phyloP scores from a whole-genome alignment of 2,797 vertebrate species.

The Orestias chungarensis region DNA sequence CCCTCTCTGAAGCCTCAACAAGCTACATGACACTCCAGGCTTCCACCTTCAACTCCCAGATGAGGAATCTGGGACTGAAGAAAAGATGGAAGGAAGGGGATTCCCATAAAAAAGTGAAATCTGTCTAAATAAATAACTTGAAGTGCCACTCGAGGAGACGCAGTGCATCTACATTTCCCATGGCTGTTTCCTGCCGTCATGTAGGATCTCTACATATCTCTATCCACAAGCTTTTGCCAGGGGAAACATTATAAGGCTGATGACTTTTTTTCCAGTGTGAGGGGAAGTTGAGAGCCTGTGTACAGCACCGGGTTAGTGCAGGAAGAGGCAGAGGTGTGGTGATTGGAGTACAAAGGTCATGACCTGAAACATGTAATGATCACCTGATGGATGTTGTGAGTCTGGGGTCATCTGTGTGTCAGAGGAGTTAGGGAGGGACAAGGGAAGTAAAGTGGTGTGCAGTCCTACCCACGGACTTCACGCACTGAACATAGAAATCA shows the following conservation, averaged over 20 bases:
- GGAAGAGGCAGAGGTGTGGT: constrained; percentile 65
- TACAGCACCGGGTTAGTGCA: constrained; percentile 40
- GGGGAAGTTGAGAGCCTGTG: constrained; percentile 49
- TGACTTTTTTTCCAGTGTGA: constrained; percentile 31
- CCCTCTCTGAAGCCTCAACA: constrained; percentile 66
- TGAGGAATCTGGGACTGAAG: constrained; percentile 47
- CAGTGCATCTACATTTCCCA: constrained; percentile 74
- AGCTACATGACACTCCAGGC: constrained; percentile 67
- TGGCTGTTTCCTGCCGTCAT: constrained; percentile 71
- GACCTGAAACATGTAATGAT: constrained; percentile 78
- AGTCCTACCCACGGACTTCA: constrained; percentile 2
- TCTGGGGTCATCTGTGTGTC: constrained; percentile 73
- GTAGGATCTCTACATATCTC: constrained; percentile 63
- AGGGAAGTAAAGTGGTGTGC: constrained; percentile 14
- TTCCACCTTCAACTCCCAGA: constrained; percentile 51
- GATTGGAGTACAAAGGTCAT: constrained; percentile 70
- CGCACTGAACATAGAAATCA: too few relatives aligned
- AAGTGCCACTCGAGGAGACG: constrained; percentile 72
- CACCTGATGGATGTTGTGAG: constrained; percentile 76
- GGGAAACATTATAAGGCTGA: constrained; percentile 55
- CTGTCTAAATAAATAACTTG: constrained; percentile 77
- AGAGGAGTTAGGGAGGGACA: constrained; percentile 31
- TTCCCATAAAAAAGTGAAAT: constrained; percentile 56
- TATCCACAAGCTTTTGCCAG: constrained; percentile 44
- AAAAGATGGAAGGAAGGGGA: constrained; percentile 61